These are phyloP conservation scores for Acrobeloides nanus DNA, from an alignment of 2,888 invertebrate species.

Conservation along the genomic window DNA sequence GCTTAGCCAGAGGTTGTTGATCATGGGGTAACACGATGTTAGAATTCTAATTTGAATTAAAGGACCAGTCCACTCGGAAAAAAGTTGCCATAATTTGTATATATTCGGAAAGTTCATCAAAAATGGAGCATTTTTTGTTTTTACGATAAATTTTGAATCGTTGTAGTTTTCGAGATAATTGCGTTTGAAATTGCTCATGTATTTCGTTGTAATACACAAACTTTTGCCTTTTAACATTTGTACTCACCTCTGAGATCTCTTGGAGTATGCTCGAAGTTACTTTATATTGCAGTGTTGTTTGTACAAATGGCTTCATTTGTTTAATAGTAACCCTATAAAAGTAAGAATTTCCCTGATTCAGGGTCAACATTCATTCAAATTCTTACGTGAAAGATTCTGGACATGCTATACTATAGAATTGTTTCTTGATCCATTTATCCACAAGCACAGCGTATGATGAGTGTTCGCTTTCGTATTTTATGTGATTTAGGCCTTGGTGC, in stretches of 20 bases:
- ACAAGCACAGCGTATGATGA: constrained; percentile 27
- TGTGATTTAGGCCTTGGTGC: constrained; percentile 39
- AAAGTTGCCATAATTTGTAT: too few relatives aligned
- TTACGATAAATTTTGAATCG: too few relatives aligned
- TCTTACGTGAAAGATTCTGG: constrained; percentile 20
- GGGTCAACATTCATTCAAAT: not conserved
- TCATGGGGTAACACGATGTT: too few relatives aligned
- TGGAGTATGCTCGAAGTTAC: constrained; percentile 43
- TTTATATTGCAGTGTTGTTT: constrained; percentile 49
- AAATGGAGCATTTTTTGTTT: too few relatives aligned
- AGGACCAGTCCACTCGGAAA: too few relatives aligned
- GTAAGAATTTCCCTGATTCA: not conserved
- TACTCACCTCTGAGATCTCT: constrained; percentile 50
- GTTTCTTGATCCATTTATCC: constrained; percentile 47
- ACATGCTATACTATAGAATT: constrained; percentile 38
- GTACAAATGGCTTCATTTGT: constrained; percentile 53
- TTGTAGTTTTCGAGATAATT: too few relatives aligned
- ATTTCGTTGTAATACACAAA: too few relatives aligned
- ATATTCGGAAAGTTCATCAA: too few relatives aligned
- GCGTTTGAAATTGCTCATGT: too few relatives aligned
- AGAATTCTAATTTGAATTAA: too few relatives aligned
- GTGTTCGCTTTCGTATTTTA: constrained; percentile 29
- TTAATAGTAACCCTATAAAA: constrained; percentile 40
- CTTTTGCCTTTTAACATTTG: too few relatives aligned
- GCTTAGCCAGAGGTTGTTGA: too few relatives aligned